These are phyloP conservation scores for Anoplolepis gracilipes DNA, from an alignment of 1,140 invertebrate species.

Conservation along the genomic window DNA sequence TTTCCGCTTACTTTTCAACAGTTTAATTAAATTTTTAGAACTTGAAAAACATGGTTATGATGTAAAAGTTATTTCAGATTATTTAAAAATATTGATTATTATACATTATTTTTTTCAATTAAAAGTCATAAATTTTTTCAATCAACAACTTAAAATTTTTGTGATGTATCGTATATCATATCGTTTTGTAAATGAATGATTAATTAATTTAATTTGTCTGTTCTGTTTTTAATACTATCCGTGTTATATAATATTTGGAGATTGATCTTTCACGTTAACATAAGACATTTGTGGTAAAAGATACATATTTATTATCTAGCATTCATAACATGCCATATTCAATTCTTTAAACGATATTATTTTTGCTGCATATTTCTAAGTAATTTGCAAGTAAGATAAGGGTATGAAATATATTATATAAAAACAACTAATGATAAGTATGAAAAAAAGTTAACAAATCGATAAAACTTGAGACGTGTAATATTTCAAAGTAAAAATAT, in stretches of 20 bases:
- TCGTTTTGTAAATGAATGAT: background rate
- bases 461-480: background rate
- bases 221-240: background rate
- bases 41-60: background rate
- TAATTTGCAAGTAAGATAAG: slow-evolving; percentile 1
- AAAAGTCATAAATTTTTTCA: background rate
- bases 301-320: background rate
- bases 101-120: background rate
- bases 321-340: background rate
- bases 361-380: background rate
- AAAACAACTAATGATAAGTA: background rate
- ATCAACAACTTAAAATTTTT: slow-evolving; percentile 2
- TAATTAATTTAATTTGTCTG: background rate
- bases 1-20: background rate
- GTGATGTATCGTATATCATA: background rate
- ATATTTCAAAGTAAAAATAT: background rate
- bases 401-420: background rate
- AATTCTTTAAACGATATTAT: background rate
- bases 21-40: background rate
- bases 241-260: background rate
- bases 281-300: background rate
- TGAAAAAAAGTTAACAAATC: background rate
- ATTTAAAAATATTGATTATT: background rate
- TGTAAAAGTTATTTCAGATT: slow-evolving; percentile 2
- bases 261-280: background rate